These are phyloP conservation scores for Bombus fervidus DNA, from an alignment of 1,140 invertebrate genomes.

Conservation along the genomic window DNA sequence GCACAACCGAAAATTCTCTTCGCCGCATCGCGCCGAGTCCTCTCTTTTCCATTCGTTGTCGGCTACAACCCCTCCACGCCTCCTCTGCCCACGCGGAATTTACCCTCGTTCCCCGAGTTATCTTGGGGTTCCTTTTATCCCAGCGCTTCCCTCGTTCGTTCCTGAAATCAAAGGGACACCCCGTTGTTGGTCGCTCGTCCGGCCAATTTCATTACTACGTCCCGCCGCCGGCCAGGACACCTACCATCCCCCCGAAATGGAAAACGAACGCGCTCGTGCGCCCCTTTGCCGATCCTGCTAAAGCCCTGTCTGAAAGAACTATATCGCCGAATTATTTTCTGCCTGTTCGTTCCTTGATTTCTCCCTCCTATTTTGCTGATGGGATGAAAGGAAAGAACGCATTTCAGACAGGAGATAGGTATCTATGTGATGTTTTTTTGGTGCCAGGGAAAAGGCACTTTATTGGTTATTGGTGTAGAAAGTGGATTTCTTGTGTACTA, in stretches of 20 bases:
- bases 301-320: not conserved
- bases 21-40: not conserved
- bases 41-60: constrained; percentile 34
- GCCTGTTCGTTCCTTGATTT: not conserved
- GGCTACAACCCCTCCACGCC: constrained; percentile 14
- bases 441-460: not conserved
- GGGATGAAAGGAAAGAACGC: not conserved
- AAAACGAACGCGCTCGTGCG: constrained; percentile 18
- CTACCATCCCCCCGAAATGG: constrained; percentile 21
- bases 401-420: not conserved
- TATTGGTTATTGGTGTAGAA: not conserved
- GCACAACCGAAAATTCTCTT: constrained; percentile 52
- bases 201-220: constrained; percentile 69
- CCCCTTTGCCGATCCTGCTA: not conserved
- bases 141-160: constrained; percentile 47
- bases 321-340: constrained; percentile 12
- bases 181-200: constrained; percentile 54
- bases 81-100: constrained; percentile 37
- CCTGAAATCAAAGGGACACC: constrained; percentile 64
- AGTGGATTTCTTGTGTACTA: not conserved
- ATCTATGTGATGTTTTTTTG: not conserved
- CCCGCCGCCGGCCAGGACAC: constrained; percentile 53
- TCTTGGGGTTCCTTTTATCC: constrained; percentile 64
- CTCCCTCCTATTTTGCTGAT: not conserved
- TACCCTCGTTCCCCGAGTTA: constrained; percentile 65